Evolutionary conservation across 2,113 vertebrate genomes (phyloP).

Genomic region (Podiceps cristatus): DNA sequence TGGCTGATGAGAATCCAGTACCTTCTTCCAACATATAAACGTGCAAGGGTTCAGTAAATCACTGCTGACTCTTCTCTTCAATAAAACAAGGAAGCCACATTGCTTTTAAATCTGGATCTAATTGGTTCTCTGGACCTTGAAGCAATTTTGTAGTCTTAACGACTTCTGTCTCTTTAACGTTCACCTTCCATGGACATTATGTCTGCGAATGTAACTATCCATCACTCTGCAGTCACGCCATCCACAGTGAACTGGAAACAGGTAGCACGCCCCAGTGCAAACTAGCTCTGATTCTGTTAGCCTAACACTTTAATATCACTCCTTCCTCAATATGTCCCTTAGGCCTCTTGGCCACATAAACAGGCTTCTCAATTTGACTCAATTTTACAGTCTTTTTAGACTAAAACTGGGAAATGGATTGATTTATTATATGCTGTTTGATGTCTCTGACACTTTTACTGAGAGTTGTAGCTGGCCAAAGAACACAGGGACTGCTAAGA

Average conservation of each 20-base stretch:
- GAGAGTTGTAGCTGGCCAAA: neutral
- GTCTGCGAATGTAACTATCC: neutral
- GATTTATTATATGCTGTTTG: slow-evolving; percentile 13
- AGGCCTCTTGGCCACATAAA: neutral
- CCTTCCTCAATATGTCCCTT: neutral
- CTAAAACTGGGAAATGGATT: neutral
- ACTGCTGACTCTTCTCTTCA: neutral
- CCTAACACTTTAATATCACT: neutral
- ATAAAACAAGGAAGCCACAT: neutral
- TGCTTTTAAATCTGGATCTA: neutral
- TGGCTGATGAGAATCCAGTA: slow-evolving; percentile 6
- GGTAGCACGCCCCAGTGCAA: neutral
- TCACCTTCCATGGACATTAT: neutral
- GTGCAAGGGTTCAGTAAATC: neutral
- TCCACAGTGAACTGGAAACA: neutral
- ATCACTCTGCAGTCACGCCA: neutral
- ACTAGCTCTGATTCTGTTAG: neutral
- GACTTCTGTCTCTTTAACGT: neutral
- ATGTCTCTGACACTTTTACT: neutral
- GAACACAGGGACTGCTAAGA: neutral
- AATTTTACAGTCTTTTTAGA: neutral
- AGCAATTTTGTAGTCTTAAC: neutral
- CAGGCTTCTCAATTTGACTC: neutral
- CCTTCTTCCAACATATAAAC: slow-evolving; percentile 4
- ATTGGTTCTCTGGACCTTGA: neutral